Evolutionary conservation across 2,888 invertebrate species (phyloP).

Genomic region (Habrosyne pyritoides): DNA sequence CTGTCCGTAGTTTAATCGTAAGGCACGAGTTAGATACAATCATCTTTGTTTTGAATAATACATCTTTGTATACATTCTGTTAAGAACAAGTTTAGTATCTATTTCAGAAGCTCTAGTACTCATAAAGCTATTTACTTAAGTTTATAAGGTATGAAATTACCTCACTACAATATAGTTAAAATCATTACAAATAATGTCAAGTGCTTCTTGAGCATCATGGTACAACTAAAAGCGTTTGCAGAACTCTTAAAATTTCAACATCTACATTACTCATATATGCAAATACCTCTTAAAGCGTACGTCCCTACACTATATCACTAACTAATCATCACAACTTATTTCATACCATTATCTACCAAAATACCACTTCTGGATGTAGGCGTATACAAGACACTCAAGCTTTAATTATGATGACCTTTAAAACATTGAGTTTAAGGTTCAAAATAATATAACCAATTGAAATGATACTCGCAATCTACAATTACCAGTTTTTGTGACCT

Average conservation of each 20-base stretch:
- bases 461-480: not conserved
- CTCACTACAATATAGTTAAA: not conserved
- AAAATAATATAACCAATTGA: conserved; percentile 1
- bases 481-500: conserved; percentile 1
- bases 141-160: not conserved
- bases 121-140: not conserved
- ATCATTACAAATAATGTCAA: not conserved
- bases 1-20: not conserved
- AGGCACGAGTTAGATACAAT: not conserved
- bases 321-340: not conserved
- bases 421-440: not conserved
- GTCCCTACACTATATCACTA: not conserved
- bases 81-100: not conserved
- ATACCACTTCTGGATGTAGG: not conserved
- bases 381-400: not conserved
- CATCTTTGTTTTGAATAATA: not conserved
- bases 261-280: too few species aligned
- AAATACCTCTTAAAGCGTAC: too few species aligned
- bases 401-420: not conserved
- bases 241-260: not conserved
- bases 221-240: not conserved
- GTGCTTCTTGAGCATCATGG: not conserved
- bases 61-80: not conserved
- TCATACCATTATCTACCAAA: not conserved
- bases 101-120: not conserved